phyloP scores from a whole-genome alignment of 2,113 vertebrate species.

The Corvus cornix region DNA sequence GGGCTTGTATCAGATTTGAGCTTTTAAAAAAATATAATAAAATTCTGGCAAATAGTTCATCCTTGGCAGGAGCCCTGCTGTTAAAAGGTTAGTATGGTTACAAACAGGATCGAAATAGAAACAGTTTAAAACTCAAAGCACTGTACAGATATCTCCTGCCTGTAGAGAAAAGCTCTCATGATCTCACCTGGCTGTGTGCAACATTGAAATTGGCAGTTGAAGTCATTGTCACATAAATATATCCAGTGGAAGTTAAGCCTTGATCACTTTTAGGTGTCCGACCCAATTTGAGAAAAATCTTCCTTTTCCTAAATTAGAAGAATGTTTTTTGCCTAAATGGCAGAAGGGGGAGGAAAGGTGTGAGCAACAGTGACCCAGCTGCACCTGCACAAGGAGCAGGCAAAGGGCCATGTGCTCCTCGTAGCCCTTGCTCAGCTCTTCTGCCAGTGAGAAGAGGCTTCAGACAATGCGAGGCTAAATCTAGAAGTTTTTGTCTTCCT shows the following conservation, averaged over 20 bases:
- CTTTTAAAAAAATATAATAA: background rate
- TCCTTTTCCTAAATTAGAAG: background rate
- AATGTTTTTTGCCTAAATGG: background rate
- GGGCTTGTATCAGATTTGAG: background rate
- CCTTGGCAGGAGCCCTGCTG: background rate
- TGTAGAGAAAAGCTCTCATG: background rate
- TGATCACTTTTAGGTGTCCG: background rate
- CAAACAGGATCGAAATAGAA: background rate
- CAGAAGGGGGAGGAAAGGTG: background rate
- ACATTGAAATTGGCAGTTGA: background rate
- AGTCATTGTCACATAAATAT: background rate
- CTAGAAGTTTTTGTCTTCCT: background rate
- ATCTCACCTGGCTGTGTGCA: background rate
- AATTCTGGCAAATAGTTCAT: background rate
- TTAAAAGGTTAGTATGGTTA: background rate
- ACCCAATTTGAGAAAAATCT: background rate
- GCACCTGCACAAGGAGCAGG: background rate
- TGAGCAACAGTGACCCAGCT: background rate
- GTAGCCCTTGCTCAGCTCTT: background rate
- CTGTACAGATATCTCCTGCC: background rate
- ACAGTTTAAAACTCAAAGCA: background rate
- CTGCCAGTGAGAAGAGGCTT: background rate
- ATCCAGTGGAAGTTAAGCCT: background rate
- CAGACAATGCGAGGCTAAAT: background rate
- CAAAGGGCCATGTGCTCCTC: background rate